A percentile compares a stretch with the other conserved stretches of the same genome.
Evolutionary conservation across 1,140 invertebrate species (phyloP).

Genomic region (Tachypleus tridentatus): DNA sequence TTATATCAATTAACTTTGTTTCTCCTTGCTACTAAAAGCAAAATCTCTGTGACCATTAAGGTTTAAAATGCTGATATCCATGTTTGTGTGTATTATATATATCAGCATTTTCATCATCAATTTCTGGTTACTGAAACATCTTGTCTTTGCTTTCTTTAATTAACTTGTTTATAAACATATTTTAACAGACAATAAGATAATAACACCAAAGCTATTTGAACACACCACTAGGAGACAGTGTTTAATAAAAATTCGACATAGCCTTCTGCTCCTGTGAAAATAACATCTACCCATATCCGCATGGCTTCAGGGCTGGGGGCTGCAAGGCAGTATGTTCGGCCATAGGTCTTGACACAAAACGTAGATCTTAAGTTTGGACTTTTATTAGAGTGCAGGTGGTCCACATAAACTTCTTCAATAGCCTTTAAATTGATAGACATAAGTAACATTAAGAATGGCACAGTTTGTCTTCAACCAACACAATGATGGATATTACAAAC

Average conservation of each 20-base stretch:
- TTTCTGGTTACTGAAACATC: too few species aligned
- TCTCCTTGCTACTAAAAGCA: too few species aligned
- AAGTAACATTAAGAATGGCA: not conserved
- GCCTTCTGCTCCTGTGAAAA: constrained; percentile 79
- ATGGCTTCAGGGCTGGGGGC: constrained; percentile 87
- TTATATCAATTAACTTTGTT: too few species aligned
- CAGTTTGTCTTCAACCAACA: not conserved
- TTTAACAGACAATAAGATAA: too few species aligned
- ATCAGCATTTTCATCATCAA: too few species aligned
- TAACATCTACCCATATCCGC: constrained; percentile 94
- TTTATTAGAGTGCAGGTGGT: constrained; percentile 56
- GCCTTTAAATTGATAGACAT: constrained; percentile 45
- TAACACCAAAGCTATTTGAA: too few species aligned
- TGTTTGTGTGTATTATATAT: too few species aligned
- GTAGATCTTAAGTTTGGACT: constrained; percentile 62
- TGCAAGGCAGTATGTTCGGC: constrained; percentile 78
- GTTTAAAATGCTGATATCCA: too few species aligned
- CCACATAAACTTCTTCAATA: constrained; percentile 93
- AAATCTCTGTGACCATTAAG: too few species aligned
- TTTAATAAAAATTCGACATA: constrained; percentile 48
- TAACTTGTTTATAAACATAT: too few species aligned
- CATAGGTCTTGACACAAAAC: constrained; percentile 88
- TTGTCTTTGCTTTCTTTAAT: too few species aligned
- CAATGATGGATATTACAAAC: not conserved
- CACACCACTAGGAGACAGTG: too few species aligned